A percentile compares a stretch with the other conserved stretches of the same genome.
Conservation (phyloP, 2,797 vertebrate species). For the Amniataba percoides region DNA sequence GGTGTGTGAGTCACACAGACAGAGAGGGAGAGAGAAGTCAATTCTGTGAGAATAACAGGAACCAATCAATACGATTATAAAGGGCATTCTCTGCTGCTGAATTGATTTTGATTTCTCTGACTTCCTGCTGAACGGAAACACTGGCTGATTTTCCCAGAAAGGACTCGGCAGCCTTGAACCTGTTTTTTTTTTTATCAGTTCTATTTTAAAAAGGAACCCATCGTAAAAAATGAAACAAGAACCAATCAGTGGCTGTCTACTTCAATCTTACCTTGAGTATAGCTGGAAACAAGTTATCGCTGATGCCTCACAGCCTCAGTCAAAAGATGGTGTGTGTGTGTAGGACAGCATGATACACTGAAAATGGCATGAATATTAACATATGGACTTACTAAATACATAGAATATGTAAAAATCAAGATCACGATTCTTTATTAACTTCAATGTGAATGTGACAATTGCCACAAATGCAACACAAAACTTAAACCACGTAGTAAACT, state of each 20-base stretch:
- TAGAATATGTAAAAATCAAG: not conserved
- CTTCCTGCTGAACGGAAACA: slow-evolving; percentile 49
- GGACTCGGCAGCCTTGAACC: not conserved
- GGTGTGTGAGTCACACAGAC: slow-evolving; percentile 32
- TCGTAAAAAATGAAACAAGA: not conserved
- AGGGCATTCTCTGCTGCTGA: slow-evolving; percentile 54
- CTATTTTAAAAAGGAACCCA: not conserved
- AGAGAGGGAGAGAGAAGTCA: slow-evolving; percentile 27
- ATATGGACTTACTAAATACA: too few species aligned
- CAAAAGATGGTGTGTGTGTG: not conserved
- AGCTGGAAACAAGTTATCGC: not conserved
- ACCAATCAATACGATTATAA: slow-evolving; percentile 71
- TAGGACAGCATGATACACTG: not conserved
- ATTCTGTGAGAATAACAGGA: slow-evolving; percentile 64
- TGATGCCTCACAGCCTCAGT: slow-evolving; percentile 17
- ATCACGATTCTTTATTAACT: not conserved
- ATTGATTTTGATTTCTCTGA: slow-evolving; percentile 61
- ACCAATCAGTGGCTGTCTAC: slow-evolving; percentile 1
- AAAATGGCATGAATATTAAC: not conserved
- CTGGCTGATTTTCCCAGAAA: slow-evolving; percentile 43
- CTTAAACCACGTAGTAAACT: not conserved
- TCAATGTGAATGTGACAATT: not conserved
- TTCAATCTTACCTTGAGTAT: not conserved
- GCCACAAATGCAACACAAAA: slow-evolving; percentile 2
- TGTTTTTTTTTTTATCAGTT: slow-evolving; percentile 1